A percentile compares a stretch with the other conserved stretches of the same genome.
phyloP scores from a whole-genome alignment of 1,140 invertebrate genomes.

The Trachelipus rathkii region DNA sequence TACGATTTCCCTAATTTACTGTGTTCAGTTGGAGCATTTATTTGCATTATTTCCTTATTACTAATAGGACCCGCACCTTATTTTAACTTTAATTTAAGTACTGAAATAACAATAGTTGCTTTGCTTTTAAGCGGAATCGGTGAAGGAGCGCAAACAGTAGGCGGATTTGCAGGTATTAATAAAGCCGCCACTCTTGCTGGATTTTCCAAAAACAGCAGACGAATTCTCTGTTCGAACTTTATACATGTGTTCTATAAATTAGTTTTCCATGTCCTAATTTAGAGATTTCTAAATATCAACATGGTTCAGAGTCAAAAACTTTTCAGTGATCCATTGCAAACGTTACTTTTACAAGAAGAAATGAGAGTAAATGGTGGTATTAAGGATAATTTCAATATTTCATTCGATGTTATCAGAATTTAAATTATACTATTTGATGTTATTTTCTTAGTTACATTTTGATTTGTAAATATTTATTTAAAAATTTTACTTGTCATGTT shows the following conservation, averaged over 20 bases:
- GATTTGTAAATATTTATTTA: no score
- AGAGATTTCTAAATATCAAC: slow-evolving; percentile 65
- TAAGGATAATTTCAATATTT: no score
- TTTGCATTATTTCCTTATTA: slow-evolving; percentile 63
- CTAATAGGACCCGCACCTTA: slow-evolving; percentile 62
- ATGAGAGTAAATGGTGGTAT: no score
- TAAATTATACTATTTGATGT: no score
- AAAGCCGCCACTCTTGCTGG: slow-evolving; percentile 65
- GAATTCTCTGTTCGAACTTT: slow-evolving; percentile 77
- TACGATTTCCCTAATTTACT: slow-evolving; percentile 62
- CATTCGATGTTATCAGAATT: no score
- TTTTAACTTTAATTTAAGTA: slow-evolving; percentile 27
- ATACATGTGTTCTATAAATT: slow-evolving; percentile 78
- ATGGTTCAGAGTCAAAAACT: no score
- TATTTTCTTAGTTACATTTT: no score
- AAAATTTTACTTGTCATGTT: no score
- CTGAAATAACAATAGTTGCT: slow-evolving; percentile 57
- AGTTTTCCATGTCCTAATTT: slow-evolving; percentile 78
- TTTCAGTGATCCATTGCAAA: no score
- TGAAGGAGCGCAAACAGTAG: slow-evolving; percentile 74
- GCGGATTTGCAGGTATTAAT: slow-evolving; percentile 75
- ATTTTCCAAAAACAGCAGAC: slow-evolving; percentile 72
- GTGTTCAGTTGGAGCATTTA: slow-evolving; percentile 62
- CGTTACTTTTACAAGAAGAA: no score
- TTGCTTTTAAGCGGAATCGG: slow-evolving; percentile 73